A percentile compares a stretch with the other conserved stretches of the same genome.
These are phyloP conservation scores for Antheraea yamamai DNA, from an alignment of 2,888 invertebrate species.

Conservation along the genomic window DNA sequence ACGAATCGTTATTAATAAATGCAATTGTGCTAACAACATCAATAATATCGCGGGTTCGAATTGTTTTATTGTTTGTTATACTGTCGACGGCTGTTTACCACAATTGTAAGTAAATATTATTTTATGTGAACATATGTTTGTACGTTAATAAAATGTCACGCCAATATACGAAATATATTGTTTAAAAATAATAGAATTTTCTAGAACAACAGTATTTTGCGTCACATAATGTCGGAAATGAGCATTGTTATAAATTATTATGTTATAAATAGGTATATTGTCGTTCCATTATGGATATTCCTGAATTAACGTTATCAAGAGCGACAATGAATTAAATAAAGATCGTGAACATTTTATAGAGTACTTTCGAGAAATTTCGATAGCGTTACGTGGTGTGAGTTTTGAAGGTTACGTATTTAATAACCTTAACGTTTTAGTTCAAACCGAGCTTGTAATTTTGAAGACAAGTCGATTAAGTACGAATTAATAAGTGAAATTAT, in stretches of 20 bases:
- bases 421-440: too few relatives aligned
- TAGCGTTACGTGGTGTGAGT: too few relatives aligned
- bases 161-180: neutral
- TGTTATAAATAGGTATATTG: too few relatives aligned
- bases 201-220: neutral
- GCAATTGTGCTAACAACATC: constrained; percentile 2
- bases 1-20: neutral
- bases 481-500: neutral
- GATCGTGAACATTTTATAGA: too few relatives aligned
- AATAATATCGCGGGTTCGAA: neutral
- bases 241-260: too few relatives aligned
- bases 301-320: too few relatives aligned
- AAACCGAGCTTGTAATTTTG: too few relatives aligned
- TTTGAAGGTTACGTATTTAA: too few relatives aligned
- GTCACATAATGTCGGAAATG: neutral
- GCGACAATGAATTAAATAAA: too few relatives aligned
- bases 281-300: too few relatives aligned
- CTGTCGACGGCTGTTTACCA: neutral
- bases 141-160: neutral
- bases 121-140: neutral
- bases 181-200: neutral
- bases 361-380: too few relatives aligned
- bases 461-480: neutral
- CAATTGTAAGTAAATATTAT: constrained; percentile 1
- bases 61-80: neutral